Percentiles rank a stretch among this genome's conserved stretches.
Evolutionary conservation across 2,113 vertebrate species (phyloP).

Genomic region (Ammodytes dubius): DNA sequence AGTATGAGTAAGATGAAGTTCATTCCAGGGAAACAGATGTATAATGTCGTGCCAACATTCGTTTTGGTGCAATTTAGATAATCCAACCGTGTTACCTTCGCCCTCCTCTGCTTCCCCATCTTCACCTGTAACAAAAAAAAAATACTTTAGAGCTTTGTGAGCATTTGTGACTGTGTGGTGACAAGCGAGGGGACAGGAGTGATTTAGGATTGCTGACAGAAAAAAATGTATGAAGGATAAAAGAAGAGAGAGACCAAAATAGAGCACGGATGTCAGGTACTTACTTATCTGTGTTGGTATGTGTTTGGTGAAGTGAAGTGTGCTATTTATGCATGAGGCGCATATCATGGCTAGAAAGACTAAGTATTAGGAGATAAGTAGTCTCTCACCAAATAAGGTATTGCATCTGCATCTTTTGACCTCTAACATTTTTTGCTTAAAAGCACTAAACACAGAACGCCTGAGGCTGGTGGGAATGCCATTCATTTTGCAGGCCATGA

Average conservation of each 20-base stretch:
- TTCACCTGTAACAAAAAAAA: slow-evolving; percentile 67
- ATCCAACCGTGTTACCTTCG: slow-evolving; percentile 60
- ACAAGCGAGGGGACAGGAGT: neutral
- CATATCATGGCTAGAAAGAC: neutral
- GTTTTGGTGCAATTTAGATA: neutral
- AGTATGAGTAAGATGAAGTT: neutral
- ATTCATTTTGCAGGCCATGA: no score
- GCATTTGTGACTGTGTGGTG: neutral
- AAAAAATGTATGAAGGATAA: neutral
- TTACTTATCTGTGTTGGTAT: neutral
- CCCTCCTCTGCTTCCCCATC: slow-evolving; percentile 69
- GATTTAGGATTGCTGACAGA: neutral
- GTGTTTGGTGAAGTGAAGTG: neutral
- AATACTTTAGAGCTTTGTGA: neutral
- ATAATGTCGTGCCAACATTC: neutral
- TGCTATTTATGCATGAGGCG: neutral
- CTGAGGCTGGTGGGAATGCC: no score
- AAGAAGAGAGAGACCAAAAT: neutral
- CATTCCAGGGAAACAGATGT: slow-evolving; percentile 14
- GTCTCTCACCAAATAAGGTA: neutral
- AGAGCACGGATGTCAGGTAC: neutral
- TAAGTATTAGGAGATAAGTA: slow-evolving; percentile 1
- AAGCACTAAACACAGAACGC: no score
- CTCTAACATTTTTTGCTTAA: neutral
- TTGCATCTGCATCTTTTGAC: slow-evolving; percentile 7